These are phyloP conservation scores for Pampus argenteus DNA, from an alignment of 2,797 vertebrate genomes.

Conservation along the genomic window DNA sequence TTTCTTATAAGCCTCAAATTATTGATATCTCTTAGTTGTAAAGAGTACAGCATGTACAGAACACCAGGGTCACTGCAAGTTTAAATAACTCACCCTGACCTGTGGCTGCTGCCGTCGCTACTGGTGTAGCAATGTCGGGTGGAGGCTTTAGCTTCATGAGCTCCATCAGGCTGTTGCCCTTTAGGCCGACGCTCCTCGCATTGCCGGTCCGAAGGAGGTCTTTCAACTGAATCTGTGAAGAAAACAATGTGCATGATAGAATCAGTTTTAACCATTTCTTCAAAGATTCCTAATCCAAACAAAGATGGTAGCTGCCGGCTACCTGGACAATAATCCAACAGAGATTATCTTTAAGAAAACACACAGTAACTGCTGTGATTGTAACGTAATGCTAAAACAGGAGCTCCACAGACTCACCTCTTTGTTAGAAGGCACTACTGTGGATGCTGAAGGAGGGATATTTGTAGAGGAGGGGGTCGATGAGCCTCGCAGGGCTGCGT, in stretches of 20 bases:
- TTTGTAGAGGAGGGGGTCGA: conserved; percentile 78
- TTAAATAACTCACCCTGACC: conserved; percentile 86
- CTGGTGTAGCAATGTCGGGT: conserved; percentile 95
- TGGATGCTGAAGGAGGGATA: conserved; percentile 84
- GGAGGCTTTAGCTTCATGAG: conserved; percentile 98
- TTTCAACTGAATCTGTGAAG: conserved; percentile 90
- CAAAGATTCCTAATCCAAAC: too few species aligned
- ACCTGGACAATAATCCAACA: too few species aligned
- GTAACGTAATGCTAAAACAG: neutral
- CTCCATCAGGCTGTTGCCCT: conserved; percentile 92
- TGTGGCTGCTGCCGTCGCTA: conserved; percentile 94
- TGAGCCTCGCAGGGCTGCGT: conserved; percentile 87
- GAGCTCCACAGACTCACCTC: conserved; percentile 74
- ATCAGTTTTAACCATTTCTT: too few species aligned
- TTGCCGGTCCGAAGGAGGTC: conserved; percentile 86
- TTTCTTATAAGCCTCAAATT: neutral
- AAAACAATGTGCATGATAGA: neutral
- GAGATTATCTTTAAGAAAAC: too few species aligned
- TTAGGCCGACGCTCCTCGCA: conserved; percentile 70
- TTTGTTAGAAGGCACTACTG: conserved; percentile 88
- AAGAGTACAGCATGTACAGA: too few species aligned
- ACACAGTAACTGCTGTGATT: neutral
- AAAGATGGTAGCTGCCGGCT: too few species aligned
- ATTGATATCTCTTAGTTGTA: too few species aligned
- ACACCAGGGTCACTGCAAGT: neutral